Conservation (phyloP, 2,797 vertebrate genomes). For the Poecilia wingei region DNA sequence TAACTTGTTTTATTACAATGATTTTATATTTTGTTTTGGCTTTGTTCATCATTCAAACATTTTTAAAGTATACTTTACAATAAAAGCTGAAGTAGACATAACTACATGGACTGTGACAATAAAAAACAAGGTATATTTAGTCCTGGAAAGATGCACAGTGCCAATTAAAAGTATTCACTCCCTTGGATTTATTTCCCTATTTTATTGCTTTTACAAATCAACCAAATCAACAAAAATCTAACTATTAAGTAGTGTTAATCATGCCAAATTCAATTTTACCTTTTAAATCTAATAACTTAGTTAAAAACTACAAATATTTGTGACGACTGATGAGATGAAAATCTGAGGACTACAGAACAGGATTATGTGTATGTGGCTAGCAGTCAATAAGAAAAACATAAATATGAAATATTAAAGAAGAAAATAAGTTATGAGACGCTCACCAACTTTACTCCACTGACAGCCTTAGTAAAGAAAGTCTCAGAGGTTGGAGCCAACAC, state of each 20-base stretch:
- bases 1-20: background rate
- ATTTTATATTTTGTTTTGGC: background rate
- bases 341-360: background rate
- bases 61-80: background rate
- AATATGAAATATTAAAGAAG: constrained; percentile 40
- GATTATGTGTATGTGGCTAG: constrained; percentile 2
- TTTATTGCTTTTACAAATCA: too few relatives aligned
- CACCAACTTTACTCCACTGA: constrained; percentile 1
- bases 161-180: too few relatives aligned
- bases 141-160: background rate
- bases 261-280: background rate
- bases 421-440: constrained; percentile 42
- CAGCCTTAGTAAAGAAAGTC: constrained; percentile 38
- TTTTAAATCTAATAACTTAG: background rate
- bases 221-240: background rate
- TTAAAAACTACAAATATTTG: background rate
- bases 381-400: background rate
- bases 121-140: background rate
- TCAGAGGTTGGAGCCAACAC: constrained; percentile 39
- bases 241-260: background rate
- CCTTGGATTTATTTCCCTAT: too few relatives aligned
- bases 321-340: background rate
- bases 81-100: background rate
- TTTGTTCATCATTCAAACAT: background rate
- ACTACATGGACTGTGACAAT: background rate